Conservation (phyloP, 2,113 vertebrate species). For the Triplophysa dalaica region DNA sequence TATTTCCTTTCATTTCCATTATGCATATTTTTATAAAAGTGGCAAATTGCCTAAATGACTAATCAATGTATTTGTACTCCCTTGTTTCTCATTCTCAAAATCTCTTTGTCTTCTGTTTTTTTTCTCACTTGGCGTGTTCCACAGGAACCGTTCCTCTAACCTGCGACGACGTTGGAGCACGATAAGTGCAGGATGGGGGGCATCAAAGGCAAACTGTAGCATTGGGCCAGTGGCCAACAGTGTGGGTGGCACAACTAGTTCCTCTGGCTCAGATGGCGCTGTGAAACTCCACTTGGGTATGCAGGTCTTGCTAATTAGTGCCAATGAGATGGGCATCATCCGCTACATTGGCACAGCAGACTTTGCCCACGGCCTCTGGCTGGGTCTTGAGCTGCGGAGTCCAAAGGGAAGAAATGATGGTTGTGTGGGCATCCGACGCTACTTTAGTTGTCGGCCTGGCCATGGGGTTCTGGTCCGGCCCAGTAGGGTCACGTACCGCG, state of each 20-base stretch:
- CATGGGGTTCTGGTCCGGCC: constrained; percentile 89
- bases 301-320: constrained; percentile 91
- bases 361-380: constrained; percentile 89
- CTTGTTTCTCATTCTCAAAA: background rate
- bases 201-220: constrained; percentile 31
- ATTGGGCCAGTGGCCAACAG: constrained; percentile 18
- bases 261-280: constrained; percentile 56
- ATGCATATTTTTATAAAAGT: no score
- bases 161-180: constrained; percentile 84
- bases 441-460: constrained; percentile 86
- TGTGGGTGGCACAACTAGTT: constrained; percentile 47
- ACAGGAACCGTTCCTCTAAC: constrained; percentile 74
- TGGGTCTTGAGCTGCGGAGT: constrained; percentile 89
- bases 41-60: no score
- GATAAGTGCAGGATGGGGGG: constrained; percentile 44
- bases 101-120: constrained; percentile 1
- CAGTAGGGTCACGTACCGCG: constrained; percentile 88
- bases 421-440: constrained; percentile 82
- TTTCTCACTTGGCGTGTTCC: background rate
- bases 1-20: background rate
- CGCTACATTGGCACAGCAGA: constrained; percentile 87
- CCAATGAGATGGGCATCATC: constrained; percentile 89
- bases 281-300: constrained; percentile 85
- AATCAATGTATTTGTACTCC: background rate
- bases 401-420: constrained; percentile 92